Evolutionary conservation across 2,113 vertebrate genomes (phyloP), one percentile per base, ranked within the genome.

Genomic region (Chrysochloris asiatica): DNA sequence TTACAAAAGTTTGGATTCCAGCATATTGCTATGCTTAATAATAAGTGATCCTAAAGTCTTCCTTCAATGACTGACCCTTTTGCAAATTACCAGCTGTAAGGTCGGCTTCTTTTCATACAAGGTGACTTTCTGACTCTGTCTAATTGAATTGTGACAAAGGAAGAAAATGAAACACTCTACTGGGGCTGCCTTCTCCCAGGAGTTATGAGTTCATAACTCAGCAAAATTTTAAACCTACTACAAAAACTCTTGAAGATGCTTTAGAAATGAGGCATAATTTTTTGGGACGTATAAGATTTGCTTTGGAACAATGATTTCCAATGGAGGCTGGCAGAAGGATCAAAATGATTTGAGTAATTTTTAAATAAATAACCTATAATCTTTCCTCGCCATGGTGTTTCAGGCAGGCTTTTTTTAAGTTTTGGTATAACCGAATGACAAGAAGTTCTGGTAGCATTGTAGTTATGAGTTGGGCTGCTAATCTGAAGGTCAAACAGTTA

Each of bases 81-180:
- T 21, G 28, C 50, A 76, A 75, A 91, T 56, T 88, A 73, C 52
- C 9, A 73, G 52, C 41, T 59, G 47, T n/a, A 88, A 81, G 47
- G 38, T 0, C 75, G 38, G 38, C n/a, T 95, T 88, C 83, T 87
- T 41, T n/a, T n/a, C n/a, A 67, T 38, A 59, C 33, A 19, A 63
- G 43, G 8, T 67, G 50, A 86, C 67, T 43, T 78, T 82, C 84
- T 63, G 71, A 47, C 33, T 93, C 43, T 85, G 61, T n/a, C 36
- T 38, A 76, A 50, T 17, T 47, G 93, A 80, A 61, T 47, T 82
- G 75, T 83, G 43, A 48, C 38, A 86, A 10, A 85, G 16, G 41
- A 73, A 85, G 59, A 79, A 92, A 95, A 88, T 6, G 73, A 90
- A 93, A 54, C 72, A 52, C 47, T 81, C 48, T 21, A 45, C 48